phyloP scores from a whole-genome alignment of 2,888 invertebrate genomes.

The Rhagophthalmus giganteus region DNA sequence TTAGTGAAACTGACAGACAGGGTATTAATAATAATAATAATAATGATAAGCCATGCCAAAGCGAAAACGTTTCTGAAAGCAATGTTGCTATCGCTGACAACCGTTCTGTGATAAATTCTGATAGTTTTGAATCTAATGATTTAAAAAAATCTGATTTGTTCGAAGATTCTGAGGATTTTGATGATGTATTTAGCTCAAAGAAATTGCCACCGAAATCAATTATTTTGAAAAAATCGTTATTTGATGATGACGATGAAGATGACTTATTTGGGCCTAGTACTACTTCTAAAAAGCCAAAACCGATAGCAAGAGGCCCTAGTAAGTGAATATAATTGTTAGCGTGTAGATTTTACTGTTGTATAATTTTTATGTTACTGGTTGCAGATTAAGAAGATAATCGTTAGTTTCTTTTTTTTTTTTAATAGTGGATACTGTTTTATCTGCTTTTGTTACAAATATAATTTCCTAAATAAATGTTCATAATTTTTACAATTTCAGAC shows the following conservation, averaged over 20 bases:
- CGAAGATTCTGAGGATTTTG: slow-evolving; percentile 39
- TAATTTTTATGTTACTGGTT: too few relatives aligned
- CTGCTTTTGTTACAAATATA: neutral
- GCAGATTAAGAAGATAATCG: too few relatives aligned
- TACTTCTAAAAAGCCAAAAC: slow-evolving; percentile 2
- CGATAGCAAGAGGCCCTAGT: slow-evolving; percentile 6
- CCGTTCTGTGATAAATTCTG: neutral
- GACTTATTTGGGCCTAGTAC: slow-evolving; percentile 40
- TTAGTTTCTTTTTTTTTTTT: too few relatives aligned
- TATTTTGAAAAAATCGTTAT: slow-evolving; percentile 38
- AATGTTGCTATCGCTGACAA: neutral
- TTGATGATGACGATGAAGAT: slow-evolving; percentile 44
- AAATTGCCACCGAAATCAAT: slow-evolving; percentile 31
- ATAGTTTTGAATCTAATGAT: slow-evolving; percentile 4
- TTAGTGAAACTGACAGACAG: too few relatives aligned
- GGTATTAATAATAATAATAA: neutral
- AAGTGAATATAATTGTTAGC: slow-evolving; percentile 1
- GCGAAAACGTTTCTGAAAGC: neutral
- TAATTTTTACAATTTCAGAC: slow-evolving; percentile 1
- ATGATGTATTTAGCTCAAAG: slow-evolving; percentile 34
- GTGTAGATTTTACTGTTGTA: neutral
- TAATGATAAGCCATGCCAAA: neutral
- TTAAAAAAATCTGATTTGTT: slow-evolving; percentile 21
- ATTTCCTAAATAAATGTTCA: neutral
- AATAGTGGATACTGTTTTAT: too few relatives aligned